These are phyloP conservation scores for Enteromius mattozi DNA, from an alignment of 2,797 vertebrate genomes.

Conservation along the genomic window DNA sequence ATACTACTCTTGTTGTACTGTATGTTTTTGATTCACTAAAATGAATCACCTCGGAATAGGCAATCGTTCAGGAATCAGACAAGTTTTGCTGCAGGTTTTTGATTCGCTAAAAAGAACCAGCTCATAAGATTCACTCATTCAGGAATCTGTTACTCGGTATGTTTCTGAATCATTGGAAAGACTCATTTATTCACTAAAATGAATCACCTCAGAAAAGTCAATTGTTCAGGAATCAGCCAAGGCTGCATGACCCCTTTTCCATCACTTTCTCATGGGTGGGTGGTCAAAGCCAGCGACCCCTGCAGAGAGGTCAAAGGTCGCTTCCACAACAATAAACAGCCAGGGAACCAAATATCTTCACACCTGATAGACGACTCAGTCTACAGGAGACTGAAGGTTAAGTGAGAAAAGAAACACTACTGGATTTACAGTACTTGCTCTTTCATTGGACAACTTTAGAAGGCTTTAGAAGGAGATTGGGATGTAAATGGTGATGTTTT, in stretches of 20 bases:
- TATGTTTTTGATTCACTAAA: not conserved
- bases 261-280: slow-evolving; percentile 58
- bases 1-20: too few relatives aligned
- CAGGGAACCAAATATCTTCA: slow-evolving; percentile 70
- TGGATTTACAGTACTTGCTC: not conserved
- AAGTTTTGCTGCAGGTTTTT: too few relatives aligned
- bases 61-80: too few relatives aligned
- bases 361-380: slow-evolving; percentile 71
- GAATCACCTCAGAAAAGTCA: too few relatives aligned
- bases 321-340: slow-evolving; percentile 66
- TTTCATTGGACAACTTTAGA: too few relatives aligned
- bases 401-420: not conserved
- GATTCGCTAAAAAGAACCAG: too few relatives aligned
- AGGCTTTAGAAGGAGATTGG: not conserved
- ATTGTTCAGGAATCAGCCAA: not conserved
- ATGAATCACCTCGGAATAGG: too few relatives aligned
- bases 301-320: slow-evolving; percentile 53
- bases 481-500: slow-evolving; percentile 14
- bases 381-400: slow-evolving; percentile 48
- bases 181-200: too few relatives aligned
- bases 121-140: not conserved
- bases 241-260: slow-evolving; percentile 60
- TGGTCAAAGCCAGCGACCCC: slow-evolving; percentile 55
- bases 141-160: not conserved
- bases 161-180: too few relatives aligned